These are phyloP conservation scores for Melolontha melolontha DNA, from an alignment of 2,888 invertebrate species.

Conservation along the genomic window DNA sequence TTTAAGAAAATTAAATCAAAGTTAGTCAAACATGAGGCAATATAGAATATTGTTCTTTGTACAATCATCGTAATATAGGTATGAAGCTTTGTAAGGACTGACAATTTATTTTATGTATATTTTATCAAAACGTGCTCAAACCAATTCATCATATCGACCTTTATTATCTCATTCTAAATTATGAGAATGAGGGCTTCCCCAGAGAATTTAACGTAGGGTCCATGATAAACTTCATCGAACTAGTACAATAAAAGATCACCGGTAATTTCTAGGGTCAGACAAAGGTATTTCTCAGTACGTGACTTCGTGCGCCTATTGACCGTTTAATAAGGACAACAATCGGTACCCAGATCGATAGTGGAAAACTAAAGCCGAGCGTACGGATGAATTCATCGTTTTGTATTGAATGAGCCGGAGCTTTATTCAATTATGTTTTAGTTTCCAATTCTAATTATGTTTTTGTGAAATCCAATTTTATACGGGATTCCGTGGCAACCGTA, in stretches of 20 bases:
- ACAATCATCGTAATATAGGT: no score
- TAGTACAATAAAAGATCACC: conserved; percentile 27
- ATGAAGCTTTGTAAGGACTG: background rate
- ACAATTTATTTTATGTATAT: conserved; percentile 8
- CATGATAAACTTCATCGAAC: conserved; percentile 22
- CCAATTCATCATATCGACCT: conserved; percentile 14
- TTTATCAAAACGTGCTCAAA: conserved; percentile 7
- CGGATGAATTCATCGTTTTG: conserved; percentile 15
- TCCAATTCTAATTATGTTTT: conserved; percentile 15
- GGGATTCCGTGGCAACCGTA: no score
- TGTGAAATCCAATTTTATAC: background rate
- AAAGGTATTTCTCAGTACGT: conserved; percentile 27
- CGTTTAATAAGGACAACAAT: conserved; percentile 32
- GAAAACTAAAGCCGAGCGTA: conserved; percentile 14
- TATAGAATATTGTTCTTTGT: no score
- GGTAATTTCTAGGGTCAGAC: conserved; percentile 24
- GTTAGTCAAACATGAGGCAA: no score
- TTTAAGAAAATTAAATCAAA: no score
- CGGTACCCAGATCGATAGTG: conserved; percentile 16
- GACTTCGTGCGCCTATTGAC: conserved; percentile 20
- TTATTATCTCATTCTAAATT: conserved; percentile 28
- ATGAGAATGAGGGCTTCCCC: background rate
- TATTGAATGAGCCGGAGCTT: background rate
- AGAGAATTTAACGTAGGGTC: conserved; percentile 8
- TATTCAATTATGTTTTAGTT: conserved; percentile 3